phyloP scores from a whole-genome alignment of 2,888 invertebrate genomes.

The Noctua comes region DNA sequence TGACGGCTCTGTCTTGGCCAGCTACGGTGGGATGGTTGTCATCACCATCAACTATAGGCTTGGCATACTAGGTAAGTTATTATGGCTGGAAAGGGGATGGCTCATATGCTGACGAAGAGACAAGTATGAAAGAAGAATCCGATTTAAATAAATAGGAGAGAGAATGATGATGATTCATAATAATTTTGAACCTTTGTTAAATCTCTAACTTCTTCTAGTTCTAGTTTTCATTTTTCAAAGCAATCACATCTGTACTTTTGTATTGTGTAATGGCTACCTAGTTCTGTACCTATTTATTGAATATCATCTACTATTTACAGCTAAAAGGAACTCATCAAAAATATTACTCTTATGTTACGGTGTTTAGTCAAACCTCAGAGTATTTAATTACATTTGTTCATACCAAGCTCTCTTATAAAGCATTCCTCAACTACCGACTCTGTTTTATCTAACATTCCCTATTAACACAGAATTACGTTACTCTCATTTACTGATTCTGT shows the following conservation, averaged over 20 bases:
- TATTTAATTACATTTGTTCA: slow-evolving; percentile 4
- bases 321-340: not conserved
- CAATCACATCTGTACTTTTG: not conserved
- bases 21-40: slow-evolving; percentile 97
- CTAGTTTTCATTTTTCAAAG: not conserved
- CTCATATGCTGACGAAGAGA: not conserved
- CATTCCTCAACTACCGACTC: slow-evolving; percentile 1
- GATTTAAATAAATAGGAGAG: too few species aligned
- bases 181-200: not conserved
- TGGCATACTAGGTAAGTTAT: slow-evolving; percentile 94
- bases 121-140: too few species aligned
- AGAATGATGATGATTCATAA: not conserved
- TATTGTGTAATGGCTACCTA: not conserved
- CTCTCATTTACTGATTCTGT: slow-evolving; percentile 60
- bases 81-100: not conserved
- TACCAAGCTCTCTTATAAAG: slow-evolving; percentile 6
- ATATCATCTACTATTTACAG: not conserved
- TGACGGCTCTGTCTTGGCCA: slow-evolving; percentile 98
- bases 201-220: not conserved
- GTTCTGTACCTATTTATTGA: not conserved
- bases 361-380: not conserved
- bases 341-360: slow-evolving; percentile 22
- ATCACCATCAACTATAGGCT: slow-evolving; percentile 99
- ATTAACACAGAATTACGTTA: slow-evolving; percentile 12
- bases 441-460: slow-evolving; percentile 4